Base-by-base conservation (phyloP, 1,140 invertebrate species). In the honey bee (Apis mellifera) region DNA sequence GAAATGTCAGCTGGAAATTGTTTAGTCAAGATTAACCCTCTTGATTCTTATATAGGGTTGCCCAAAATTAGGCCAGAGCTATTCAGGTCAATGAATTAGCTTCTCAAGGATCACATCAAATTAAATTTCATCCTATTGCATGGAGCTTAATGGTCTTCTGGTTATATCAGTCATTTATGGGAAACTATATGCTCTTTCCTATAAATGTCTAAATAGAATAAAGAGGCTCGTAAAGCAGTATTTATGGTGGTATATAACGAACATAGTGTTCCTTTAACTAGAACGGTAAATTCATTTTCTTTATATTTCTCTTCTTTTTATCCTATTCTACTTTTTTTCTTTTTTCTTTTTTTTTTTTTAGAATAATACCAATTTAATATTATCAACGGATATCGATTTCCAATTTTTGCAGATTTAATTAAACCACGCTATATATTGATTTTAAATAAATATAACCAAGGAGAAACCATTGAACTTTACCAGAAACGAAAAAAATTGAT, bases 1-100 rank as follows among this genome's bases (percentile, higher is more conserved):
- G 13, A 12, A 21, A 11, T 0, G 64, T 5, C 19, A 42, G 11
- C 19, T 13, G 21, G 19, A 66, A n/a, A 68, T 19, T 50, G 32
- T 12, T n/a, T 9, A 48, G 2, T 50, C n/a, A 48, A 65, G 13
- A 85, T 79, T 55, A 54, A 72, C 64, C 17, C 32, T 26, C 50
- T 26, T 60, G 70, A 81, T 82, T 86, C 84, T 81, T 75, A 59
- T 32, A 59, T n/a, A 15, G 66, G 65, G 78, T 42, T 66, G 42
- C 65, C 32, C 69, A 48, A 50, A 86, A 86, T 86, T 83, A 83
- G 85, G 84, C 59, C 79, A 74, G 21, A 69, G 70, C 59, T 32
- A 82, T 74, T 70, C 70, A 17, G 84, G 65, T 86, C 79, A 60
- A 78, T 74, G 71, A 86, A 76, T 72, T 83, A 71, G 62, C 72